Conservation (phyloP, 1,140 invertebrate genomes). For the Radopholus similis region DNA sequence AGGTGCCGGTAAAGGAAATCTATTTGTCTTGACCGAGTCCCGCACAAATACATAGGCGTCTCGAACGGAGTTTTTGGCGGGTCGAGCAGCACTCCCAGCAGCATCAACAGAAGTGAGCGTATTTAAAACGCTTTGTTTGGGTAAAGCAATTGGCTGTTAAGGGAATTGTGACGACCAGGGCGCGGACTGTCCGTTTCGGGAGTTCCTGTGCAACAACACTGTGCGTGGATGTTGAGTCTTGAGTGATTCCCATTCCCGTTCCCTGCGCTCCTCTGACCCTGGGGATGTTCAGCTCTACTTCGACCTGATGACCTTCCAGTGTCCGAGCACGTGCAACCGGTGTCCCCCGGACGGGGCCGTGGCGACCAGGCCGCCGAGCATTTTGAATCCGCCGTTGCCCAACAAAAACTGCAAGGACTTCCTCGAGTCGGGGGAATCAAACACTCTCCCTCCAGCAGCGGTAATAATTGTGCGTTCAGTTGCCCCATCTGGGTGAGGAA, state of each 20-base stretch:
- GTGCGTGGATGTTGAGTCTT: neutral
- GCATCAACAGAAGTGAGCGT: no score
- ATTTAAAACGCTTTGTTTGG: no score
- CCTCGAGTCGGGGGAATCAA: neutral
- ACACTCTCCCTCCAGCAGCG: no score
- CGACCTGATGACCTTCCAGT: conserved; percentile 7
- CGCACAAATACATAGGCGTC: no score
- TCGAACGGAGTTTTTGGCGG: no score
- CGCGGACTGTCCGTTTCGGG: neutral
- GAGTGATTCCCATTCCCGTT: neutral
- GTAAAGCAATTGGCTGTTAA: neutral
- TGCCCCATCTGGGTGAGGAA: conserved; percentile 2
- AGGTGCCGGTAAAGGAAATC: no score
- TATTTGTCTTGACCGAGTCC: no score
- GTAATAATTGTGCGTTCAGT: neutral
- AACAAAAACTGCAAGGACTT: conserved; percentile 22
- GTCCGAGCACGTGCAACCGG: conserved; percentile 1
- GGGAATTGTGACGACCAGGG: neutral
- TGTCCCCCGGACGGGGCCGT: conserved; percentile 1
- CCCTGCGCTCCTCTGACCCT: neutral
- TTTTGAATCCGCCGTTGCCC: conserved; percentile 10
- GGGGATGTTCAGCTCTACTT: conserved; percentile 1
- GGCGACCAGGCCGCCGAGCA: conserved; percentile 3
- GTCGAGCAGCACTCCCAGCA: no score
- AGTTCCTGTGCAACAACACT: neutral